phyloP scores from a whole-genome alignment of 2,888 invertebrate genomes.

The Sclerodermus sp. region DNA sequence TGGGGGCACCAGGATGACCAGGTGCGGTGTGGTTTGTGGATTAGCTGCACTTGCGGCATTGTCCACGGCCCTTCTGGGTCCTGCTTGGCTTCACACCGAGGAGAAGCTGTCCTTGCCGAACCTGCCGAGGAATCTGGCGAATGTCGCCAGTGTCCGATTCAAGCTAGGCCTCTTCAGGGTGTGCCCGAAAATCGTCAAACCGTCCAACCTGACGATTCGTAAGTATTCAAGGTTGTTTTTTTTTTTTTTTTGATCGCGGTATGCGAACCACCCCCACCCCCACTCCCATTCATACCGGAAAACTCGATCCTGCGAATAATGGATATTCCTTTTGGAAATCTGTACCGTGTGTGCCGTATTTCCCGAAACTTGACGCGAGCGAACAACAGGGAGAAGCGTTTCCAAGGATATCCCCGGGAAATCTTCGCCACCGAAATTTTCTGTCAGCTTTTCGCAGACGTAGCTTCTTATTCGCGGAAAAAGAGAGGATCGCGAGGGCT shows the following conservation, averaged over 20 bases:
- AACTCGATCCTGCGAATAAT: no score
- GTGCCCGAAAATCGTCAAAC: slow-evolving; percentile 50
- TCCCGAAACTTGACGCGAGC: no score
- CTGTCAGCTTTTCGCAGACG: slow-evolving; percentile 13
- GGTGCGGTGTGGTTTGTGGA: slow-evolving; percentile 53
- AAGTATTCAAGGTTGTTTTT: slow-evolving; percentile 30
- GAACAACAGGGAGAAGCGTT: no score
- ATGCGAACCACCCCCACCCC: background rate
- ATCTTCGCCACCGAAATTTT: no score
- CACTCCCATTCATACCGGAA: no score
- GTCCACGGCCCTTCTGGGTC: slow-evolving; percentile 50
- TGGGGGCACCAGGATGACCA: slow-evolving; percentile 49
- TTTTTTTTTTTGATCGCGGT: background rate
- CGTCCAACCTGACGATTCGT: slow-evolving; percentile 47
- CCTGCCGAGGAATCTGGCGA: slow-evolving; percentile 37
- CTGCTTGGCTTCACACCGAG: slow-evolving; percentile 55
- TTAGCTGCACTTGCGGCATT: slow-evolving; percentile 53
- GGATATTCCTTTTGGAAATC: no score
- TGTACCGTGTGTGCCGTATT: no score
- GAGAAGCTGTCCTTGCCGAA: slow-evolving; percentile 45
- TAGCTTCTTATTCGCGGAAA: no score
- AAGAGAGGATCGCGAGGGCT: no score
- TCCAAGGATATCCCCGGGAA: no score
- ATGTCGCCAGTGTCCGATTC: slow-evolving; percentile 48
- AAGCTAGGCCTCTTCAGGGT: slow-evolving; percentile 53